Evolutionary conservation across 2,888 invertebrate species (phyloP), one percentile per base, ranked within the genome.

Genomic region (Hemicrepidius hirtus): DNA sequence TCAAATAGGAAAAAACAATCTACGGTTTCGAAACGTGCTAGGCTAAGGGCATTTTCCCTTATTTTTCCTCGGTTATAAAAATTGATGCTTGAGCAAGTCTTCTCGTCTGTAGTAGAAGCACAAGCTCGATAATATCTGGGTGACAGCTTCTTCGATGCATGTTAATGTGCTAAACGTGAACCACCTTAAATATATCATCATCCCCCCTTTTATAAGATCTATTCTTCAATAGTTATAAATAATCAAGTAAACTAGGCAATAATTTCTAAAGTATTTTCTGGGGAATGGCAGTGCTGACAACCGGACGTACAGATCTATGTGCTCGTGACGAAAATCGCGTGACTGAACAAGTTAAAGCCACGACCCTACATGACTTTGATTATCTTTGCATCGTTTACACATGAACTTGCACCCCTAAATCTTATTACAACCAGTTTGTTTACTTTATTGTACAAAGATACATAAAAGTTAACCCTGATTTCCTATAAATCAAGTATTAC

Each of bases 271-370:
- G 50, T 68, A 63, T 68, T 65, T 57, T 53, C 28, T 50, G 53
- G 66, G 78, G 77, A 69, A 76, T 73, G 76, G 74, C 70, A 71
- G 73, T 72, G 80, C 79, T 81, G 81, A 82, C 81, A 81, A 80
- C 81, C 81, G 79, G 80, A 81, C 79, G 79, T 78, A 77, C 75
- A 80, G 80, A 81, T 81, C 78, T 80, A 81, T 78, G 80, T 76
- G 75, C 75, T 79, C 80, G 80, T 80, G 80, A 80, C 81, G 78
- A 76, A 63, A 24, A 75, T 82, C 77, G 82, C 82, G 82, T 82
- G 82, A 82, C 82, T 76, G 63, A 75, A 73, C 74, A 75, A 77
- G 73, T 69, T 70, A 73, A 76, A 74, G 71, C 75, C 71, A 65
- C 76, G 67, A 75, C 77, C 76, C 73, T 69, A 76, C 70, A 76